Evolutionary conservation across 2,888 invertebrate species (phyloP).

Genomic region (Polyploca ridens): DNA sequence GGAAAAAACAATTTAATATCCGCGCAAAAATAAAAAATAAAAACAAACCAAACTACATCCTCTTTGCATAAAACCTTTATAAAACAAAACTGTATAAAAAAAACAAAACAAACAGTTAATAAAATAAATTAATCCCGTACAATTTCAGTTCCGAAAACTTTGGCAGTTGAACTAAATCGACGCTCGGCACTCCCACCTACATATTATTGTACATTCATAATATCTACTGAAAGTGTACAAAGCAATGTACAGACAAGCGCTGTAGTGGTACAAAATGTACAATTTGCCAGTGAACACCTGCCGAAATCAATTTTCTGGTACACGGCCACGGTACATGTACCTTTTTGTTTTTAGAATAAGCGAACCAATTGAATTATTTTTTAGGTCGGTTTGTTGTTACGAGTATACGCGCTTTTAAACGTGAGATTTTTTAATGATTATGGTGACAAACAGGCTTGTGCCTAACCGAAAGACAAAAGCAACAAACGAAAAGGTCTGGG

Average conservation of each 20-base stretch:
- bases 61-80: neutral
- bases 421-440: neutral
- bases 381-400: neutral
- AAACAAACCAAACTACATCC: neutral
- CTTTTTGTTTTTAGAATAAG: neutral
- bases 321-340: constrained; percentile 33
- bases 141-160: neutral
- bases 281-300: constrained; percentile 51
- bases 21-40: neutral
- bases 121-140: constrained; percentile 6
- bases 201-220: neutral
- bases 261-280: constrained; percentile 30
- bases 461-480: too few relatives aligned
- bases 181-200: neutral
- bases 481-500: too few relatives aligned
- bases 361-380: constrained; percentile 3
- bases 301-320: constrained; percentile 62
- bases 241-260: constrained; percentile 13
- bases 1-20: too few relatives aligned
- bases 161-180: constrained; percentile 6
- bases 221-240: neutral
- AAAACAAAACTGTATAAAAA: neutral
- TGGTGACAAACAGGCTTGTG: too few relatives aligned
- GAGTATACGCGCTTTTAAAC: too few relatives aligned
- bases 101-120: constrained; percentile 5